phyloP scores from a whole-genome alignment of 2,797 vertebrate species.

The Melanotaenia pygmaea region DNA sequence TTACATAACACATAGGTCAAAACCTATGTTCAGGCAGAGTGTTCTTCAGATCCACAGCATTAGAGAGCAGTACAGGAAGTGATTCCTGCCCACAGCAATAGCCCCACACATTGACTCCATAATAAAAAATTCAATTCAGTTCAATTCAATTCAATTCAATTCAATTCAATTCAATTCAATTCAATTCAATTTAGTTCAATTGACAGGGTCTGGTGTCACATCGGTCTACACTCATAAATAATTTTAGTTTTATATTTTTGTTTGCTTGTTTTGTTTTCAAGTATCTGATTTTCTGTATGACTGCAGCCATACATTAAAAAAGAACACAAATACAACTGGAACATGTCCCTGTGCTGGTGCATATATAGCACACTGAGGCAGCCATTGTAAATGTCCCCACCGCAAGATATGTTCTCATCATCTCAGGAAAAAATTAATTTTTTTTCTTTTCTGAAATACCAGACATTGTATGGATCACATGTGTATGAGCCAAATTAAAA shows the following conservation, averaged over 20 bases:
- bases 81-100: too few species aligned
- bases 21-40: neutral
- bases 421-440: constrained; percentile 37
- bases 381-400: constrained; percentile 28
- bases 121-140: too few species aligned
- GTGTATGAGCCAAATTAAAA: constrained; percentile 43
- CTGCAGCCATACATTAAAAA: constrained; percentile 15
- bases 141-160: too few species aligned
- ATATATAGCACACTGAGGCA: constrained; percentile 34
- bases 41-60: neutral
- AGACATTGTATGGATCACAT: constrained; percentile 30
- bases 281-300: constrained; percentile 18
- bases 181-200: too few species aligned
- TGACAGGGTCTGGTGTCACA: neutral
- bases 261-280: neutral
- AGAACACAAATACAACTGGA: constrained; percentile 13
- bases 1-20: neutral
- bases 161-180: too few species aligned
- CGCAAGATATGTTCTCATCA: constrained; percentile 54
- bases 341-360: constrained; percentile 21
- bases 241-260: constrained; percentile 7
- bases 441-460: constrained; percentile 27
- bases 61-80: neutral
- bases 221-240: neutral
- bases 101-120: too few species aligned